phyloP scores from a whole-genome alignment of 2,888 invertebrate species.

The Xestia sexstrigata region DNA sequence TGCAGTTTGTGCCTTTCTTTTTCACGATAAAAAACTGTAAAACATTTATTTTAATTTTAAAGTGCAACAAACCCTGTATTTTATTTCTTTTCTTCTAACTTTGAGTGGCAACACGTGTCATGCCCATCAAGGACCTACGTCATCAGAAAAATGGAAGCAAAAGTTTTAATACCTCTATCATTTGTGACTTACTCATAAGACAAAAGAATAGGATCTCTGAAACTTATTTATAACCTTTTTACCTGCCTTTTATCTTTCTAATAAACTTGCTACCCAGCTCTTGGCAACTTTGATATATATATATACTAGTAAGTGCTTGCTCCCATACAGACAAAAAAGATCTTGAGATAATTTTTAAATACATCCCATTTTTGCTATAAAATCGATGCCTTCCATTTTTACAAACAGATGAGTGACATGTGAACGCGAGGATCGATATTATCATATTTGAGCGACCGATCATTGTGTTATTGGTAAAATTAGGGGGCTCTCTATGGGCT shows the following conservation, averaged over 20 bases:
- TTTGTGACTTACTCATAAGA: background rate
- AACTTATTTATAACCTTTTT: slow-evolving; percentile 13
- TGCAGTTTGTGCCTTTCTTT: background rate
- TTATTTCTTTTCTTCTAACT: background rate
- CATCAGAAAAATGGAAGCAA: background rate
- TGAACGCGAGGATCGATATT: background rate
- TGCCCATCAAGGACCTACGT: background rate
- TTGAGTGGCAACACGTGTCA: background rate
- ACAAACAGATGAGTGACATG: background rate
- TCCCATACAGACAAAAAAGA: background rate
- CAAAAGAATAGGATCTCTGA: background rate
- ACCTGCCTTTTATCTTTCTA: background rate
- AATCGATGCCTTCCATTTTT: background rate
- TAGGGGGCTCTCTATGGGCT: too few relatives aligned
- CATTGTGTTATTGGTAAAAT: background rate
- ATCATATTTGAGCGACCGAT: background rate
- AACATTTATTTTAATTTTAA: background rate
- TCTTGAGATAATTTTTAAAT: too few relatives aligned
- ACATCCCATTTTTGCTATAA: background rate
- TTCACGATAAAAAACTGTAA: background rate
- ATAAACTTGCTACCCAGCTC: background rate
- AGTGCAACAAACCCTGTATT: background rate
- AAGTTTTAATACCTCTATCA: slow-evolving; percentile 13
- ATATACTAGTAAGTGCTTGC: background rate
- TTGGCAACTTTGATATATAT: background rate